A percentile compares a stretch with the other conserved stretches of the same genome.
phyloP scores from a whole-genome alignment of 2,113 vertebrate genomes.

The Trogon surrucura region DNA sequence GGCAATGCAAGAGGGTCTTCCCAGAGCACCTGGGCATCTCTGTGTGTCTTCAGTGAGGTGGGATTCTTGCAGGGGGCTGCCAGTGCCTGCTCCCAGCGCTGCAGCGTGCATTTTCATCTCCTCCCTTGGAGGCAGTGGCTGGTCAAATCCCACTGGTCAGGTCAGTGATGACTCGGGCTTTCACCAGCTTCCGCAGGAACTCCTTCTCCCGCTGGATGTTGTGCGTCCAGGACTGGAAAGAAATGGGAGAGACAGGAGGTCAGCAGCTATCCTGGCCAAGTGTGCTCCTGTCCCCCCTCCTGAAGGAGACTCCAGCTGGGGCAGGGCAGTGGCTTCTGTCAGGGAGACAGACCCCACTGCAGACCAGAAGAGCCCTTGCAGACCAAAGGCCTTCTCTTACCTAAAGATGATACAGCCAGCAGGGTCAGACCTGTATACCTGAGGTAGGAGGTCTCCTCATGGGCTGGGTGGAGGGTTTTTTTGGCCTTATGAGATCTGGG shows the following conservation, averaged over 20 bases:
- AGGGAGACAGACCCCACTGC: not conserved
- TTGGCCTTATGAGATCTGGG: not conserved
- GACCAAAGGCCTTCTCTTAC: not conserved
- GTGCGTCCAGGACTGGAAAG: constrained; percentile 95
- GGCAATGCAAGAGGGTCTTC: constrained; percentile 14
- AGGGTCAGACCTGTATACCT: rapidly evolving
- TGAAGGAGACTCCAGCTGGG: not conserved
- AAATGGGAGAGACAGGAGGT: constrained; percentile 26
- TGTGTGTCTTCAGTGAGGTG: constrained; percentile 39
- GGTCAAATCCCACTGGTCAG: constrained; percentile 94
- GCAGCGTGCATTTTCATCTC: not conserved
- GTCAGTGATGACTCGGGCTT: constrained; percentile 91
- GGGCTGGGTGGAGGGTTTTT: not conserved
- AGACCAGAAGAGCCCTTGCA: not conserved
- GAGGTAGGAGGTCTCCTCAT: not conserved
- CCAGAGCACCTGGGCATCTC: constrained; percentile 42
- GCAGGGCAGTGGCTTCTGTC: not conserved
- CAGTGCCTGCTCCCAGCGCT: constrained; percentile 49
- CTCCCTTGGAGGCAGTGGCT: constrained; percentile 31
- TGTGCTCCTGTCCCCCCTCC: rapidly evolving
- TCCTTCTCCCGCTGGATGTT: constrained; percentile 97
- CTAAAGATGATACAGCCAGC: not conserved
- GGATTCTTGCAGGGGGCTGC: constrained; percentile 34
- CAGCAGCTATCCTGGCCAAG: not conserved
- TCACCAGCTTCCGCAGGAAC: constrained; percentile 95